Evolutionary conservation across 1,140 invertebrate genomes (phyloP), one percentile per base, ranked within the genome.

Genomic region (Ooceraea biroi): DNA sequence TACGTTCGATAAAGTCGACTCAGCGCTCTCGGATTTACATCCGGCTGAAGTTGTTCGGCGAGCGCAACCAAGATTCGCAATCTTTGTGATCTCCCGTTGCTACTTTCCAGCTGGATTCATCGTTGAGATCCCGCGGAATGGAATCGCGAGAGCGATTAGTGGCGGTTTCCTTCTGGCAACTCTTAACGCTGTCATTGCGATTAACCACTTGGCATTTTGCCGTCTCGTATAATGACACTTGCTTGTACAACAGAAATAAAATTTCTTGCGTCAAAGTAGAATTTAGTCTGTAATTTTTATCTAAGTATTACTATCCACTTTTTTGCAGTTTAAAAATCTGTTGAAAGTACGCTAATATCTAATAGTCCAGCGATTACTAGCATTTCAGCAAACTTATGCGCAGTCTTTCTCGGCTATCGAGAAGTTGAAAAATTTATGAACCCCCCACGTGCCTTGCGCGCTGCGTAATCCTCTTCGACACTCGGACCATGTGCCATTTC

Each of bases 401-500:
- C 50, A 27, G 50, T 12, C 25, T 55, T 78, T 22, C 61, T 14
- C 57, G 22, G 14, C 19, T 12, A 69, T 85, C 60, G 72, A 58
- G 68, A 80, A 68, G 55, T 41, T 74, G 17, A 41, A 72, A 88
- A 87, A 88, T 69, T 74, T 71, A 73, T 55, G 25, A 46, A 60
- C 41, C 25, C 61, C 27, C 44, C 44, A 30, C n/a, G 50, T 73
- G 17, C 48, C 48, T 27, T 44, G n/a, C 22, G 55, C 41, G 52
- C 22, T 57, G 58, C 60, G 82, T 87, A 88, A 88, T 87, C 86
- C 73, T 71, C 74, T 87, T 88, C 73, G 82, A 80, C 58, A 69
- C 61, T 46, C 63, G 85, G 55, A 57, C 55, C 52, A 48, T 77
- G 82, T 83, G 77, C 61, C 50, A 82, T 83, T 83, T 74, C 57